Base-by-base conservation (phyloP, 2,113 vertebrate species). In the Seriola dumerili region DNA sequence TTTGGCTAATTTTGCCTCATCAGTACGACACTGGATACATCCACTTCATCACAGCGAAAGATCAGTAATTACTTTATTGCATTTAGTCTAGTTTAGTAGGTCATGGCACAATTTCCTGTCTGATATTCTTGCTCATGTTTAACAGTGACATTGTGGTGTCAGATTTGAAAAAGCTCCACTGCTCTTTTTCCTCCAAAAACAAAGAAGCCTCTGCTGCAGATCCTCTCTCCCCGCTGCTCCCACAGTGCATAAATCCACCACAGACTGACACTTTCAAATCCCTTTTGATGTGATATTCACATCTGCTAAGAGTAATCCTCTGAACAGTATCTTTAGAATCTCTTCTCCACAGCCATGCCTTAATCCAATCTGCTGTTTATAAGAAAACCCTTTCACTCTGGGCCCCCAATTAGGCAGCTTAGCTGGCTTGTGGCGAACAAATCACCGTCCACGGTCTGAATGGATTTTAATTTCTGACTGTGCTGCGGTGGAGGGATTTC, bases 391-490 rank as follows among this genome's bases (percentile, higher is more conserved):
- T 50, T 55, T 48, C 4, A 34, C 74, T 85, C 78, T 64, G 64
- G 77, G 48, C 78, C 74, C 67, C 89, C 81, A 86, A 90, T 89
- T 84, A 90, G 82, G 69, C 63, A 85, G 75, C 68, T 86, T 83
- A 78, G 76, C 52, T 76, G 61, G 63, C 68, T 85, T 5, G 65
- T 89, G 83, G 88, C 8, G 44, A 88, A 81, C 63, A 79, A 91
- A 90, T 90, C 42, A 86, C 42, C 21, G 2, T 62, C 70, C 68
- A 25, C 32, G 40, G 11, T 81, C 55, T 78, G 73, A 85, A 72
- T 12, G 65, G 79, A 82, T 86, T 82, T 83, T 71, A 61, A 71
- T 86, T 83, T 86, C 58, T 86, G 58, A 52, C 80, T 85, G 62
- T 76, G 80, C 67, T 6, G 9, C 12, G n/a, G 65, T 36, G 54